Percentiles rank a stretch among this genome's conserved stretches.
Conservation (phyloP, 2,888 invertebrate species). For the Nesidiocoris tenuis region DNA sequence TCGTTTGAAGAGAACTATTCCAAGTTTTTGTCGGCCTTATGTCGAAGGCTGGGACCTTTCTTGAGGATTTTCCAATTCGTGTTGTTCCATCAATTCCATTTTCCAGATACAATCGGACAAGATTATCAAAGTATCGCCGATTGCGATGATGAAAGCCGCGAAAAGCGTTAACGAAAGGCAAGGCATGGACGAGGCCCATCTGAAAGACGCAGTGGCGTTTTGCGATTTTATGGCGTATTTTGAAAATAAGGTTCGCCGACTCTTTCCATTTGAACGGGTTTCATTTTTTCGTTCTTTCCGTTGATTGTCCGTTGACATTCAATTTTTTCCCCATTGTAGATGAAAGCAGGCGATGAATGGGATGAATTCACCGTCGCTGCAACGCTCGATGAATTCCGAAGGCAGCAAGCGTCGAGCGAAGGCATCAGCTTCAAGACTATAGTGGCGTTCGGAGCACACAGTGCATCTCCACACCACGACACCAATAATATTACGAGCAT, state of each 20-base stretch:
- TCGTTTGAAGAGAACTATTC: too few species aligned
- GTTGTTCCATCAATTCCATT: too few species aligned
- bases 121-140: conserved; percentile 63
- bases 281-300: too few species aligned
- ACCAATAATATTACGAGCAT: conserved; percentile 66
- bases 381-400: conserved; percentile 55
- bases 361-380: conserved; percentile 53
- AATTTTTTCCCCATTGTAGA: too few species aligned
- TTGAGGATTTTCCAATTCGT: too few species aligned
- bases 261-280: too few species aligned
- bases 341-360: conserved; percentile 54
- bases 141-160: conserved; percentile 79
- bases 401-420: conserved; percentile 55
- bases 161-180: conserved; percentile 78
- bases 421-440: conserved; percentile 74
- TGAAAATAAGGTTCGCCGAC: conserved; percentile 65
- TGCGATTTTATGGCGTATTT: conserved; percentile 79
- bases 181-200: conserved; percentile 81
- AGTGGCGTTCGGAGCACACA: conserved; percentile 82
- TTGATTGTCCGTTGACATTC: too few species aligned
- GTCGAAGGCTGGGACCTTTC: too few species aligned
- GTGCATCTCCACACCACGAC: conserved; percentile 83
- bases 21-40: too few species aligned
- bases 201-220: conserved; percentile 85
- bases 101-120: conserved; percentile 28